These are phyloP conservation scores for Pammene fasciana DNA, from an alignment of 2,888 invertebrate genomes.

Conservation along the genomic window DNA sequence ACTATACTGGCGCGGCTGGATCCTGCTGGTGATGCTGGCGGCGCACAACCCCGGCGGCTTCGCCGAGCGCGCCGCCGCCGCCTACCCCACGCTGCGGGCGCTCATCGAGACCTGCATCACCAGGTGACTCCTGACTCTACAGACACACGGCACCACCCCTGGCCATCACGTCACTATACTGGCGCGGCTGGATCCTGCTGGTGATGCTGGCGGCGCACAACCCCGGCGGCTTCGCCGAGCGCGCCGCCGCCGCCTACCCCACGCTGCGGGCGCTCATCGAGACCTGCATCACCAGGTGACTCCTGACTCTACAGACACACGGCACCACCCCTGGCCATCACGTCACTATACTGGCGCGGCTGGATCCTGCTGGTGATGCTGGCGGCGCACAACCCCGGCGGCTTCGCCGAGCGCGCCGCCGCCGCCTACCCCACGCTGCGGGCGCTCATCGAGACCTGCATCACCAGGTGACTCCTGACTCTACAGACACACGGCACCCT, in stretches of 20 bases:
- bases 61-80: slow-evolving; percentile 93
- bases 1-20: slow-evolving; percentile 98
- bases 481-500: too few relatives aligned
- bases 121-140: slow-evolving; percentile 85
- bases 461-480: slow-evolving; percentile 92
- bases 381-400: slow-evolving; percentile 95
- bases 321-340: too few relatives aligned
- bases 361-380: slow-evolving; percentile 90
- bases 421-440: slow-evolving; percentile 94
- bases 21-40: slow-evolving; percentile 88
- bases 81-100: slow-evolving; percentile 94
- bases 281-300: slow-evolving; percentile 96
- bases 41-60: slow-evolving; percentile 96
- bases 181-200: slow-evolving; percentile 89
- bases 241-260: slow-evolving; percentile 95
- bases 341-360: too few relatives aligned
- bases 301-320: too few relatives aligned
- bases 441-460: slow-evolving; percentile 97
- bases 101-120: slow-evolving; percentile 99
- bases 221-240: slow-evolving; percentile 92
- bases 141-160: too few relatives aligned
- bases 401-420: slow-evolving; percentile 94
- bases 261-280: slow-evolving; percentile 96
- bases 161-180: too few relatives aligned
- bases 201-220: slow-evolving; percentile 94